Evolutionary conservation across 37 sponge, comb jelly and placozoan species (phyloP).

Genomic region (Chondrilla cf. caribensis): DNA sequence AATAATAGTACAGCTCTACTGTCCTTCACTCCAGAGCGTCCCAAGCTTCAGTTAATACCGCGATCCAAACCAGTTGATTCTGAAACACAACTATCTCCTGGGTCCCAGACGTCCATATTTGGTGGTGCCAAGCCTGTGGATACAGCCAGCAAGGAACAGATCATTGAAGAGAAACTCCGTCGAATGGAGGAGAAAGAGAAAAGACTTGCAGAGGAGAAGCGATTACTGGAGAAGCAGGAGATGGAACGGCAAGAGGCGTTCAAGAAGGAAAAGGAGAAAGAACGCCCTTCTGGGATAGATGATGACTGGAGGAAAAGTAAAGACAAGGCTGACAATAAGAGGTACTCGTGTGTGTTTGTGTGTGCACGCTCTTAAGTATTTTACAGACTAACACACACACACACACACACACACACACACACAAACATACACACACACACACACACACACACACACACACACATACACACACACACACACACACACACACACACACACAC

Average conservation of each 20-base stretch:
- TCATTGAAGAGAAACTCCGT: conserved; percentile 68
- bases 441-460: conserved; percentile 16
- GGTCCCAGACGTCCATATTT: conserved; percentile 61
- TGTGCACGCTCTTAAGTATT: no score
- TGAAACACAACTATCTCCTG: neutral
- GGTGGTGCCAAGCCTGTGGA: conserved; percentile 94
- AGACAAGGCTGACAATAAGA: neutral
- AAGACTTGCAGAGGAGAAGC: conserved; percentile 8
- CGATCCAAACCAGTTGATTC: conserved; percentile 42
- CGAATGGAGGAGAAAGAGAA: conserved; percentile 32
- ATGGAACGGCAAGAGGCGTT: neutral
- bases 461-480: conserved; percentile 20
- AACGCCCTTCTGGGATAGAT: neutral
- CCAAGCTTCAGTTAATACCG: conserved; percentile 56
- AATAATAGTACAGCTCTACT: no score
- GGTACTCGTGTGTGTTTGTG: neutral
- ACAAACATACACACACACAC: conserved; percentile 19
- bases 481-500: no score
- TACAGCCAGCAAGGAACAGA: conserved; percentile 73
- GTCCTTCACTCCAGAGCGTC: conserved; percentile 32
- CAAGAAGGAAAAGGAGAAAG: conserved; percentile 39
- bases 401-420: conserved; percentile 22
- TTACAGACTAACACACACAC: conserved; percentile 7
- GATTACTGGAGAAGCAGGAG: neutral
- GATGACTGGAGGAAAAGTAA: conserved; percentile 6